A percentile compares a stretch with the other conserved stretches of the same genome.
Evolutionary conservation across 2,113 vertebrate species (phyloP).

Genomic region (Alligator sinensis): DNA sequence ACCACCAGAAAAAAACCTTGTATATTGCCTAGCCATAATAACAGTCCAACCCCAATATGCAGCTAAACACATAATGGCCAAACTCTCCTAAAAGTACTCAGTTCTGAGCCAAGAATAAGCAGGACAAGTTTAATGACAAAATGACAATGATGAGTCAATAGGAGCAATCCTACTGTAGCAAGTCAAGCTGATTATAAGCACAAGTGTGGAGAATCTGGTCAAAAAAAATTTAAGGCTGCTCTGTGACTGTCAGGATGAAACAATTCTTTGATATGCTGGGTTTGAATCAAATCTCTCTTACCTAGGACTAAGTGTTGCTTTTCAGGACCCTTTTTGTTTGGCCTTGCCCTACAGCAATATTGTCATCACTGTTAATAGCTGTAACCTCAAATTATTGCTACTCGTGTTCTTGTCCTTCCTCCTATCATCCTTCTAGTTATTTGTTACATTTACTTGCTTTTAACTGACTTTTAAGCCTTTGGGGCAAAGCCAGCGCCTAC

Average conservation of each 20-base stretch:
- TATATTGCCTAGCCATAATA: too few relatives aligned
- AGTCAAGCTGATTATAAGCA: neutral
- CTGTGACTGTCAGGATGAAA: neutral
- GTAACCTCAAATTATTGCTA: neutral
- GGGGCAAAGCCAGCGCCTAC: neutral
- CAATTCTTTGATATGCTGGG: neutral
- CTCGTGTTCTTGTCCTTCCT: neutral
- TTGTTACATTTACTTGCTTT: constrained; percentile 29
- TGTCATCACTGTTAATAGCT: neutral
- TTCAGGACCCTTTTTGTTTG: neutral
- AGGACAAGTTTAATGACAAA: too few relatives aligned
- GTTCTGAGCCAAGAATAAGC: neutral
- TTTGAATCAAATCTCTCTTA: neutral
- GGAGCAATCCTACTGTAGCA: neutral
- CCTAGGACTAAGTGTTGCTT: too few relatives aligned
- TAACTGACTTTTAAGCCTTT: constrained; percentile 31
- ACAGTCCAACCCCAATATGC: too few relatives aligned
- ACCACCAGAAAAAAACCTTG: neutral
- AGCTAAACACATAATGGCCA: too few relatives aligned
- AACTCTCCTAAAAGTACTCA: neutral
- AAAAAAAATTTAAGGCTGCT: neutral
- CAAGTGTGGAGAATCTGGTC: neutral
- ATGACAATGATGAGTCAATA: neutral
- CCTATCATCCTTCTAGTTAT: neutral
- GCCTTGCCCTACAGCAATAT: neutral